phyloP scores from a whole-genome alignment of 1,140 invertebrate genomes.

The Saxidomus purpurata region DNA sequence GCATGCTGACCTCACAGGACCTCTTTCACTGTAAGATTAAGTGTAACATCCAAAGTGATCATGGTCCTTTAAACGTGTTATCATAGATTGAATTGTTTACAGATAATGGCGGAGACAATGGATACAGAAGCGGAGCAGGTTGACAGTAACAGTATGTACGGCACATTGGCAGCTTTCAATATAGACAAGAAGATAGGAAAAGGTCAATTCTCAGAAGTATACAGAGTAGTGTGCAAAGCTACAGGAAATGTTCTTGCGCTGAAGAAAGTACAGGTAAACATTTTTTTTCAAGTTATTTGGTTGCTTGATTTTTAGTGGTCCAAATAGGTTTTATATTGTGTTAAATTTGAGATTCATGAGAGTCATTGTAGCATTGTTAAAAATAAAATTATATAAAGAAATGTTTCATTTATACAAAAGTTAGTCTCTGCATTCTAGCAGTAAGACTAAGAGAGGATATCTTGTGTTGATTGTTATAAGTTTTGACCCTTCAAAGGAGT shows the following conservation, averaged over 20 bases:
- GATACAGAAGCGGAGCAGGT: conserved; percentile 52
- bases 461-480: no score
- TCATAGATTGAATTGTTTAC: not conserved
- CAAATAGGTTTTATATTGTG: no score
- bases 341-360: no score
- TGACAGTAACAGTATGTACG: conserved; percentile 77
- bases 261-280: conserved; percentile 90
- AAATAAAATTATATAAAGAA: no score
- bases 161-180: conserved; percentile 87
- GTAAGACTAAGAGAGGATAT: no score
- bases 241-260: conserved; percentile 88
- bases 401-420: no score
- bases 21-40: no score
- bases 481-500: no score
- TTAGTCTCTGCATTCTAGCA: no score
- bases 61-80: not conserved
- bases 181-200: conserved; percentile 90
- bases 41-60: not conserved
- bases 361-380: no score
- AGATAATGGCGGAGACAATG: conserved; percentile 62
- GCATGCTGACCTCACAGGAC: not conserved
- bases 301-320: no score
- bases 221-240: conserved; percentile 87
- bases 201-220: conserved; percentile 91
- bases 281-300: no score